Conservation (phyloP, 2,888 invertebrate genomes). For the Camponotus fellah region DNA sequence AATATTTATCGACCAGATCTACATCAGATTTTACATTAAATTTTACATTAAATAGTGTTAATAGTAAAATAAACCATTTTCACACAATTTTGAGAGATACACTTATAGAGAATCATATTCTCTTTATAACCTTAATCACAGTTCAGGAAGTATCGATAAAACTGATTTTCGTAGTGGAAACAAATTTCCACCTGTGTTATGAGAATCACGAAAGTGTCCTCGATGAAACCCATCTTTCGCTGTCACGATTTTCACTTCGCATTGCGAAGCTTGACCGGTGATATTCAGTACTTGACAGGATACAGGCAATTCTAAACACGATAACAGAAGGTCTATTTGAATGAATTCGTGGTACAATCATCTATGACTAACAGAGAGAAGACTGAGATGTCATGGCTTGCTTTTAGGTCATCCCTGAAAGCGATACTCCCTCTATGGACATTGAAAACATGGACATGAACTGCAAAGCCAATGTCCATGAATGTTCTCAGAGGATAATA, state of each 20-base stretch:
- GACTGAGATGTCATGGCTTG: no score
- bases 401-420: no score
- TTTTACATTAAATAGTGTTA: constrained; percentile 14
- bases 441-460: no score
- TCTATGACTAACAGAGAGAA: no score
- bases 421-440: no score
- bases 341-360: background rate
- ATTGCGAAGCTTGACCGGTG: constrained; percentile 63
- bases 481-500: no score
- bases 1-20: background rate
- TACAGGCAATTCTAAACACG: constrained; percentile 37
- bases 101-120: constrained; percentile 6
- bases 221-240: constrained; percentile 91
- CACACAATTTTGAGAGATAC: background rate
- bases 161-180: constrained; percentile 59
- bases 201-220: constrained; percentile 94
- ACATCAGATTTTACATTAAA: background rate
- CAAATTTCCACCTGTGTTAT: constrained; percentile 89
- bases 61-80: constrained; percentile 22
- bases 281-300: constrained; percentile 54
- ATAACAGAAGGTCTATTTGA: background rate
- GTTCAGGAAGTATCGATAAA: constrained; percentile 39
- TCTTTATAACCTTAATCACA: constrained; percentile 69
- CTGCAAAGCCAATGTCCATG: no score
- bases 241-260: constrained; percentile 60